phyloP scores from a whole-genome alignment of 2,888 invertebrate species.

The Eubasilissa splendida region DNA sequence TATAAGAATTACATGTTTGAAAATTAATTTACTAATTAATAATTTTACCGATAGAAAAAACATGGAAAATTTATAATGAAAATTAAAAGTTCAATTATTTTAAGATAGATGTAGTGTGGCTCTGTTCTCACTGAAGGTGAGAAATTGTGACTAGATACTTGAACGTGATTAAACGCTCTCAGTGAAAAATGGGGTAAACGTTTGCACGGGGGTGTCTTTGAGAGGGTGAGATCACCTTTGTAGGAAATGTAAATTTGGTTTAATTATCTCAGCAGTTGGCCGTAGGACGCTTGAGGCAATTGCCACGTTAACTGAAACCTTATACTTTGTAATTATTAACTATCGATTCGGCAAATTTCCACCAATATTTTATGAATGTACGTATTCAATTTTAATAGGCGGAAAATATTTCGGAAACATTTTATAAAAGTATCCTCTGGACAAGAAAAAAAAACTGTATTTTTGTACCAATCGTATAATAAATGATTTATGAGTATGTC shows the following conservation, averaged over 20 bases:
- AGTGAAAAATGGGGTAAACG: slow-evolving; percentile 26
- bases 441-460: no score
- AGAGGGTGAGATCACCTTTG: slow-evolving; percentile 45
- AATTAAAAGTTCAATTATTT: no score
- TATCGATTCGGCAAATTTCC: not conserved
- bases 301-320: not conserved
- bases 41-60: no score
- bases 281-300: not conserved
- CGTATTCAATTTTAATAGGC: not conserved
- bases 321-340: not conserved
- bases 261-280: slow-evolving; percentile 51
- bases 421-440: no score
- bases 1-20: no score
- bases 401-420: no score
- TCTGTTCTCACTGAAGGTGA: slow-evolving; percentile 2
- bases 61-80: no score
- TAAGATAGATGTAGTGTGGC: not conserved
- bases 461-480: no score
- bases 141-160: not conserved
- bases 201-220: not conserved
- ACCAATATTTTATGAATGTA: not conserved
- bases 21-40: no score
- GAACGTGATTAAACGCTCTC: not conserved
- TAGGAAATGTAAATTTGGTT: slow-evolving; percentile 52
- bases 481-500: no score